Evolutionary conservation across 2,888 invertebrate species (phyloP), one percentile per base, ranked within the genome.

Genomic region (Eudasyphora cyanicolor): DNA sequence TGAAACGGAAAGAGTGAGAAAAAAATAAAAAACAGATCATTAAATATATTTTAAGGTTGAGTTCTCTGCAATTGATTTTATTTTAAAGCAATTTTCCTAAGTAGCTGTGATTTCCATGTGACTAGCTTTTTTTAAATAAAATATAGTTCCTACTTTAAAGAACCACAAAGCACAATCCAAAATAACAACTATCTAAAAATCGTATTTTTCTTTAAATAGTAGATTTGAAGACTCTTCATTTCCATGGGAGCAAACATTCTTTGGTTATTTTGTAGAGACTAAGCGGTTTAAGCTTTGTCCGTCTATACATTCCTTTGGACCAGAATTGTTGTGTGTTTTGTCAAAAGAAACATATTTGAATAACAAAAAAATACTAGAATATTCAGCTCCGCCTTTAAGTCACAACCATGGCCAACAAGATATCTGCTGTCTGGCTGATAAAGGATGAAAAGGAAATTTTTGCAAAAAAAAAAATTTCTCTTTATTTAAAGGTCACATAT

Each of bases 1-100:
- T 91, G 85, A n/a, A n/a, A n/a, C 19, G 67, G n/a, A 69, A 69
- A n/a, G n/a, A n/a, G n/a, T 2, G 8, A 51, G 10, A 45, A 4
- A n/a, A n/a, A n/a, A n/a, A 49, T 17, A 32, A 27, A 27, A 19
- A 19, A 14, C 24, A 49, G 32, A 0, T 74, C 62, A 49, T 71
- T 35, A 54, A 12, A 49, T 49, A 24, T 29, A 62, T 32, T 17
- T 51, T 0, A 2, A 45, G 10, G 10, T 14, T 27, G 1, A 42
- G 49, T 64, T 24, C 35, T 5, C 38, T 57, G 45, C 74, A 45
- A 74, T 74, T 24, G 27, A 57, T 57, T 45, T 27, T 49, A n/a
- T 2, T 54, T 42, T 38, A 24, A 32, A 12, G 1, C 29, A 60
- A 38, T 70, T 70, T 77, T n/a, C 6, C 42, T 57, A 77, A 62